A percentile compares a stretch with the other conserved stretches of the same genome.
Evolutionary conservation across 2,888 invertebrate species (phyloP).

Genomic region (Euplexia lucipara): DNA sequence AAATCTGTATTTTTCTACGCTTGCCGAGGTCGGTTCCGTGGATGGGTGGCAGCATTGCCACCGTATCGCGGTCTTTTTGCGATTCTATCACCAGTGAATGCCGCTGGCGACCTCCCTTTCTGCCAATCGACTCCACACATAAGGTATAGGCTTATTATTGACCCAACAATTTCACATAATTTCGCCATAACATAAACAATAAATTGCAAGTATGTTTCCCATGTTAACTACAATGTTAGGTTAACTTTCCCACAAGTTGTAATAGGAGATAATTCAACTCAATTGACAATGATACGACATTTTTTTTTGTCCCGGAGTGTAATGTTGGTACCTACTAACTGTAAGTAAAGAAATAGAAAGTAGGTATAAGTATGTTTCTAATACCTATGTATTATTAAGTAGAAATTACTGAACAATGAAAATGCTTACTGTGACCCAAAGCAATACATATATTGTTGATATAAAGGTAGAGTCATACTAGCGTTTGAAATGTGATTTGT

Average conservation of each 20-base stretch:
- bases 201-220: constrained; percentile 53
- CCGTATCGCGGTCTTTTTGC: too few relatives aligned
- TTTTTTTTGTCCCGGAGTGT: constrained; percentile 63
- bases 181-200: constrained; percentile 43
- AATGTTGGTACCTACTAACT: constrained; percentile 15
- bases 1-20: too few relatives aligned
- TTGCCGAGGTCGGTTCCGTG: too few relatives aligned
- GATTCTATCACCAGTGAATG: too few relatives aligned
- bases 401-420: constrained; percentile 36
- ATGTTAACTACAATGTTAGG: constrained; percentile 46
- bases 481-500: neutral
- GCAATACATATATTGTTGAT: neutral
- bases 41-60: too few relatives aligned
- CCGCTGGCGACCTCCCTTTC: too few relatives aligned
- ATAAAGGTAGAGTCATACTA: constrained; percentile 9
- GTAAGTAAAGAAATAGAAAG: constrained; percentile 67
- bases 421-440: constrained; percentile 22
- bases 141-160: constrained; percentile 28
- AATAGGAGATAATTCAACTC: constrained; percentile 60
- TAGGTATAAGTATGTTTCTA: constrained; percentile 52
- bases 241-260: constrained; percentile 59
- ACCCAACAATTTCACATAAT: constrained; percentile 52
- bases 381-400: constrained; percentile 51
- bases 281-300: constrained; percentile 65
- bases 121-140: neutral